phyloP scores from a whole-genome alignment of 2,113 vertebrate genomes.

The Silurus asotus region DNA sequence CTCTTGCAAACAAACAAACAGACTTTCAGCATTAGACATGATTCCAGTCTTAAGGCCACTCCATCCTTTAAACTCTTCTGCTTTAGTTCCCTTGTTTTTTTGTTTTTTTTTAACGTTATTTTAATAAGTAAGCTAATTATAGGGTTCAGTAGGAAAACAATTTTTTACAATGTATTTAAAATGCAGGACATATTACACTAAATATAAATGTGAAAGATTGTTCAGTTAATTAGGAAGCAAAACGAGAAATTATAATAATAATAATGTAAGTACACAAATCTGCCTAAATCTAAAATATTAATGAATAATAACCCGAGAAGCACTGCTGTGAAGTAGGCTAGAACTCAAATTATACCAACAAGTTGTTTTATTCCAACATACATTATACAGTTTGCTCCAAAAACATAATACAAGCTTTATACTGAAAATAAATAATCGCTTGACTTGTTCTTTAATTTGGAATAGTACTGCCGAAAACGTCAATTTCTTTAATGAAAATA shows the following conservation, averaged over 20 bases:
- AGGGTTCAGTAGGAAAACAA: background rate
- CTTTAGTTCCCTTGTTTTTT: background rate
- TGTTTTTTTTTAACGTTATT: background rate
- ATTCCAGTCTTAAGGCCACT: background rate
- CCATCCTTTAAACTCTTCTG: background rate
- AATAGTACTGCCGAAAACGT: slow-evolving; percentile 97
- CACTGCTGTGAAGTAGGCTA: slow-evolving; percentile 71
- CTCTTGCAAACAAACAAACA: slow-evolving; percentile 38
- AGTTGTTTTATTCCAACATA: slow-evolving; percentile 82
- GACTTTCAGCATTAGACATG: slow-evolving; percentile 6
- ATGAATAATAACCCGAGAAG: background rate
- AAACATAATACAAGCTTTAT: slow-evolving; percentile 95
- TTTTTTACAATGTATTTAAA: background rate
- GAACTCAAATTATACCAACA: slow-evolving; percentile 79
- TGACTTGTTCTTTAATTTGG: slow-evolving; percentile 92
- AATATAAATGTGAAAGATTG: background rate
- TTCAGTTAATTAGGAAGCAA: background rate
- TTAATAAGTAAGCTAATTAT: background rate
- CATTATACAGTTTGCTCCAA: slow-evolving; percentile 80
- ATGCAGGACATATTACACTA: background rate
- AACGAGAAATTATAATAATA: background rate
- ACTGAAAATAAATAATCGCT: slow-evolving; percentile 98
- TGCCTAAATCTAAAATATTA: background rate
- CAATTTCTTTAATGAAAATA: slow-evolving; percentile 95
- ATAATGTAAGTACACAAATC: slow-evolving; percentile 27